Conservation (phyloP, 2,888 invertebrate genomes). For the Coelopa pilipes region DNA sequence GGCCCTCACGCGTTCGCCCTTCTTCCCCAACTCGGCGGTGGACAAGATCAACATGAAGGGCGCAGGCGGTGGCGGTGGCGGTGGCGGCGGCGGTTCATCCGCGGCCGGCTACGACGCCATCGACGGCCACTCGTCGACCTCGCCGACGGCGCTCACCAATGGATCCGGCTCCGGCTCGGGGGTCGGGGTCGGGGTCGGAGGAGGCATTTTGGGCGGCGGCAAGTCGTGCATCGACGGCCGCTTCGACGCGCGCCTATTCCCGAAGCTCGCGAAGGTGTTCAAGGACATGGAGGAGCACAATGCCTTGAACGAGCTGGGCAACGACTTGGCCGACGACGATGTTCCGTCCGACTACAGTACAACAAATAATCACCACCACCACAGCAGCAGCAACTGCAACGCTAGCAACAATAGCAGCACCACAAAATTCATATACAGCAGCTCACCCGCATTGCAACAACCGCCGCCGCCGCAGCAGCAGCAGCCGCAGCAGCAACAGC, state of each 20-base stretch:
- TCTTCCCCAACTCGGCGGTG: constrained; percentile 74
- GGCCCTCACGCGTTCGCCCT: constrained; percentile 89
- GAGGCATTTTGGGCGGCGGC: constrained; percentile 37
- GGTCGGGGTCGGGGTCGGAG: constrained; percentile 51
- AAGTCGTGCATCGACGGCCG: constrained; percentile 52
- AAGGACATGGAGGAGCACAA: constrained; percentile 56
- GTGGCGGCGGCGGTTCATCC: neutral
- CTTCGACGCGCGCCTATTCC: constrained; percentile 84
- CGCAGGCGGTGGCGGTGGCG: constrained; percentile 40
- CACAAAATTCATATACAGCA: constrained; percentile 33
- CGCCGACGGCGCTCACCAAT: constrained; percentile 41
- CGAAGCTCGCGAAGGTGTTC: constrained; percentile 78
- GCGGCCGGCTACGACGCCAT: constrained; percentile 30
- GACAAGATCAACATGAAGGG: constrained; percentile 67
- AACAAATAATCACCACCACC: constrained; percentile 42
- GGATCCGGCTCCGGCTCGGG: constrained; percentile 36
- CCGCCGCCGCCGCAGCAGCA: constrained; percentile 35
- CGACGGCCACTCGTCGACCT: constrained; percentile 33
- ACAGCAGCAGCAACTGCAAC: constrained; percentile 37
- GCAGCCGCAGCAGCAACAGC: constrained; percentile 37
- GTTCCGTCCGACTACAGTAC: constrained; percentile 57
- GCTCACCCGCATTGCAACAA: constrained; percentile 26
- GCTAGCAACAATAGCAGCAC: constrained; percentile 29
- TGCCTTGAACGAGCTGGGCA: constrained; percentile 34
- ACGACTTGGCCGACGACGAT: constrained; percentile 54